These are phyloP conservation scores for Diplodus sargus DNA, from an alignment of 2,797 vertebrate species.

Conservation along the genomic window DNA sequence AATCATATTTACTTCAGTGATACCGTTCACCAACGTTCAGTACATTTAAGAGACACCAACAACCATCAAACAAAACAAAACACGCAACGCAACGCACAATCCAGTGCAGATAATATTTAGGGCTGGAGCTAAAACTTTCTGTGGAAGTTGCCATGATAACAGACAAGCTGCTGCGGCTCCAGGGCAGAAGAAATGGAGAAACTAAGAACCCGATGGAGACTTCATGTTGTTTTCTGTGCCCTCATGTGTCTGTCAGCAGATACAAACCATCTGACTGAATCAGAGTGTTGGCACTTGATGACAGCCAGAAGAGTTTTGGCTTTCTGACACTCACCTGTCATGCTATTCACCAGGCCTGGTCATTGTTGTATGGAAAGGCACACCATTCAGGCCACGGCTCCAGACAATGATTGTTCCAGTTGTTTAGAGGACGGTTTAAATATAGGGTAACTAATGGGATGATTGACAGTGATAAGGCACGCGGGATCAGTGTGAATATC, in stretches of 20 bases:
- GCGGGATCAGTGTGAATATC: neutral
- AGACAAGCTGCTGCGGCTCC: neutral
- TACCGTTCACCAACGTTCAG: neutral
- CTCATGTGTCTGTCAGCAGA: neutral
- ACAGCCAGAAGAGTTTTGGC: neutral
- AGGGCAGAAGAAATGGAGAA: neutral
- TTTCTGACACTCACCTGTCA: neutral
- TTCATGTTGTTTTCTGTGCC: neutral
- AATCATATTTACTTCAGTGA: neutral
- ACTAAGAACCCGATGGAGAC: neutral
- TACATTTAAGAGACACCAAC: neutral
- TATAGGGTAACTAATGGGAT: neutral
- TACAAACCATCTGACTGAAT: neutral
- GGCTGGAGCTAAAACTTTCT: neutral
- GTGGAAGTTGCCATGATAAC: neutral
- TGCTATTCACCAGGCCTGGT: neutral
- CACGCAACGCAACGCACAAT: neutral
- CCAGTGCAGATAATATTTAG: slow-evolving; percentile 1
- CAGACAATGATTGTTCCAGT: slow-evolving; percentile 33
- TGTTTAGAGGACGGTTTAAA: slow-evolving; percentile 18
- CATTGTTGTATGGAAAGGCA: slow-evolving; percentile 35
- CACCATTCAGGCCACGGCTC: neutral
- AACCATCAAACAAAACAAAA: neutral
- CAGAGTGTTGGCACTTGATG: neutral
- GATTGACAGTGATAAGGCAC: slow-evolving; percentile 36